Evolutionary conservation across 2,888 invertebrate species (phyloP).

Genomic region (Amphipoea oculea): DNA sequence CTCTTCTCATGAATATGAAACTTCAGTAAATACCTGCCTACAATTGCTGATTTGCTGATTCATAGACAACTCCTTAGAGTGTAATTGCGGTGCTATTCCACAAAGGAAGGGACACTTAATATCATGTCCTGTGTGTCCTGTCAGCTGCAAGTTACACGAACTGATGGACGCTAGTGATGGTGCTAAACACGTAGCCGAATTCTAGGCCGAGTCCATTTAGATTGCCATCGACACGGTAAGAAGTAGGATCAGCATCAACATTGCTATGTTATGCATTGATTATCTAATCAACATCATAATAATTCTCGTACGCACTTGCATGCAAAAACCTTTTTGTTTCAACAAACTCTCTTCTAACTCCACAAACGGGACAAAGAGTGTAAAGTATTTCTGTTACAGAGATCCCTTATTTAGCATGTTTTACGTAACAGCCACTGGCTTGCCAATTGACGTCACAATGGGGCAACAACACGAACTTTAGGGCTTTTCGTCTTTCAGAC

Average conservation of each 20-base stretch:
- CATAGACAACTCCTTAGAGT: neutral
- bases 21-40: neutral
- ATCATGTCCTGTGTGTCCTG: neutral
- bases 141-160: neutral
- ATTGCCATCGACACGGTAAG: neutral
- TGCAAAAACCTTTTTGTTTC: neutral
- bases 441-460: constrained; percentile 73
- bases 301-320: neutral
- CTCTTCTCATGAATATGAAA: neutral
- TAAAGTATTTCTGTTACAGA: constrained; percentile 51
- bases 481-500: constrained; percentile 55
- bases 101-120: neutral
- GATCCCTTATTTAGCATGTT: constrained; percentile 66
- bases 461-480: constrained; percentile 52
- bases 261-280: neutral
- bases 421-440: constrained; percentile 59
- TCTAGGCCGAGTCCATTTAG: neutral
- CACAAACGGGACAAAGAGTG: constrained; percentile 45
- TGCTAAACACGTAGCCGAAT: neutral
- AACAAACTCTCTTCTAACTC: constrained; percentile 2
- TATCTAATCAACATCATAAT: neutral
- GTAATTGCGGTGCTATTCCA: neutral
- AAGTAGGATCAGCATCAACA: neutral
- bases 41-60: neutral
- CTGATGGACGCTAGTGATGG: neutral